Evolutionary conservation across 2,888 invertebrate species (phyloP).

Genomic region (Calameuta pallipes): DNA sequence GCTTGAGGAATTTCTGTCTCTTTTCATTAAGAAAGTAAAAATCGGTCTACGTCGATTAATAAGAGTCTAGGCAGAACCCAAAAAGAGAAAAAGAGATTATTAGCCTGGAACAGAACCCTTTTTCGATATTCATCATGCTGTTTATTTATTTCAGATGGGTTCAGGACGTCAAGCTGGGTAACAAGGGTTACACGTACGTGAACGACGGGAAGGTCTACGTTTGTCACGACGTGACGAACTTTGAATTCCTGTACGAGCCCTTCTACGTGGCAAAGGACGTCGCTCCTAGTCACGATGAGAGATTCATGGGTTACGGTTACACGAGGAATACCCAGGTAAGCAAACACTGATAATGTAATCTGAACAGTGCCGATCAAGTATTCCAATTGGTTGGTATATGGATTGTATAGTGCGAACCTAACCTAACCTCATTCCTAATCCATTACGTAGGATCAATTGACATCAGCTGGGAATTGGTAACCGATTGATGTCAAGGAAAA

Average conservation of each 20-base stretch:
- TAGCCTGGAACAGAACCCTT: background rate
- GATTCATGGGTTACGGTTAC: slow-evolving; percentile 92
- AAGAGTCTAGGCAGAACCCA: no score
- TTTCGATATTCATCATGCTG: background rate
- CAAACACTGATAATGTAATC: slow-evolving; percentile 8
- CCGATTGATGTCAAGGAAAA: background rate
- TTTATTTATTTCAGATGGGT: slow-evolving; percentile 53
- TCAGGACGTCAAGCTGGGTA: slow-evolving; percentile 47
- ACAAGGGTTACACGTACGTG: slow-evolving; percentile 72
- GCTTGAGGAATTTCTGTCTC: no score
- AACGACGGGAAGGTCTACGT: slow-evolving; percentile 74
- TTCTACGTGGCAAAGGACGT: slow-evolving; percentile 88
- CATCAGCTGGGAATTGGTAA: background rate
- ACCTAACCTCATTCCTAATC: background rate
- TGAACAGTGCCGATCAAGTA: background rate
- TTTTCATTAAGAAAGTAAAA: no score
- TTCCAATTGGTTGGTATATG: background rate
- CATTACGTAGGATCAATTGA: background rate
- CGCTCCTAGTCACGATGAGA: slow-evolving; percentile 87
- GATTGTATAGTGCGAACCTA: background rate
- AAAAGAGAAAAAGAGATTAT: no score
- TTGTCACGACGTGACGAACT: slow-evolving; percentile 84
- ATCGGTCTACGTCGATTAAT: background rate
- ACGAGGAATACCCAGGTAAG: slow-evolving; percentile 91
- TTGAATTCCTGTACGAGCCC: slow-evolving; percentile 88